Evolutionary conservation across 2,797 vertebrate genomes (phyloP), one percentile per base, ranked within the genome.

Genomic region (Pseudomugil tenellus): DNA sequence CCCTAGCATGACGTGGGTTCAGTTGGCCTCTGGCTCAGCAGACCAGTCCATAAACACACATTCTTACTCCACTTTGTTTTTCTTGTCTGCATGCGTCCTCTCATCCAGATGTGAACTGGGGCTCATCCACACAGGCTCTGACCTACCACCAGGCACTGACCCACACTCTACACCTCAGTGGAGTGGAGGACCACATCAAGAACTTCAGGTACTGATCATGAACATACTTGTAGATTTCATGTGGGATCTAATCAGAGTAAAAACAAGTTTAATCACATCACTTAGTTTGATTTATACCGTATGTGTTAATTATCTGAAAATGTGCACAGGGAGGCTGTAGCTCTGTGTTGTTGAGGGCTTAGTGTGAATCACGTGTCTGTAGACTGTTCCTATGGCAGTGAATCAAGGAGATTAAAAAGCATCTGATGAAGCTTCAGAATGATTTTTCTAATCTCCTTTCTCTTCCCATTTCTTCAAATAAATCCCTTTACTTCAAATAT

Each of bases 71-170:
- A 60, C 46, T 21, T 64, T 74, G 68, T 83, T 72, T 83, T 41
- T 12, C 80, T 65, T 87, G 74, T 53, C 81, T 77, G 82, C 73
- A 31, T 84, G 81, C 56, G 64, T 81, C 52, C 74, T 80, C 34
- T 76, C 35, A 48, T 83, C 79, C 93, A 99, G 98, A 99, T 95
- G 98, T 99, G 76, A 99, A 99, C 89, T 99, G 98, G 98, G 98
- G 98, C 29, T 99, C 98, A 0, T 99, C 98, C 2, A 99, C 98
- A 0, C 98, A 99, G 92, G 98, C 98, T 23, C 90, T 99, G 93
- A 99, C 97, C 54, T 99, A 99, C 82, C 93, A 98, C 85, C 97
- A 94, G 90, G 97, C 98, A 1, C 87, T 99, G 63, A 96, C 96
- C 69, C 97, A 99, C 93, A 96, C 96, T 2, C 92, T 99, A 74